Evolutionary conservation across 2,113 vertebrate genomes (phyloP).

Genomic region (Empidonax traillii): DNA sequence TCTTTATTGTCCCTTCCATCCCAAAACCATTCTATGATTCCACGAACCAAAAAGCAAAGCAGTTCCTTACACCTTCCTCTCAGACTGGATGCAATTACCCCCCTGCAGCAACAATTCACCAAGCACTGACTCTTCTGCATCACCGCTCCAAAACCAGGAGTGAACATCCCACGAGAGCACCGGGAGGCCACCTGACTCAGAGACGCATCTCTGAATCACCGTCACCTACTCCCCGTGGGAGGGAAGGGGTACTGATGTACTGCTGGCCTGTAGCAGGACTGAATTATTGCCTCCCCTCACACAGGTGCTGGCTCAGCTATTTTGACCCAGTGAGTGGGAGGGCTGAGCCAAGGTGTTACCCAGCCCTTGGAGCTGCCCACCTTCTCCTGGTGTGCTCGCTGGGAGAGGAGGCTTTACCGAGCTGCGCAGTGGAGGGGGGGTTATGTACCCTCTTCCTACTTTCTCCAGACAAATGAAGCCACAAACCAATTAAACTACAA

Average conservation of each 20-base stretch:
- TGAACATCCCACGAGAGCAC: neutral
- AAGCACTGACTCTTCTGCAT: neutral
- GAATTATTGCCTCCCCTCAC: neutral
- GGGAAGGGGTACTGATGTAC: neutral
- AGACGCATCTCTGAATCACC: slow-evolving; percentile 35
- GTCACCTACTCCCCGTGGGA: slow-evolving; percentile 40
- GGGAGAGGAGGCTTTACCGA: neutral
- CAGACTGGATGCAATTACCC: neutral
- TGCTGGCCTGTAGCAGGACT: neutral
- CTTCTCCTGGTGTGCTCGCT: neutral
- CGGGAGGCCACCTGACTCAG: slow-evolving; percentile 42
- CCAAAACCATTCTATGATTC: neutral
- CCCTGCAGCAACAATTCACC: neutral
- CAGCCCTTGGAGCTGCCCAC: slow-evolving; percentile 5
- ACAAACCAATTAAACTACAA: neutral
- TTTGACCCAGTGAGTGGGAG: neutral
- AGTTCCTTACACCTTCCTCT: neutral
- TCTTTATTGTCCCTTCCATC: neutral
- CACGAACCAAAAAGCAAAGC: neutral
- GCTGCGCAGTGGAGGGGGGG: neutral
- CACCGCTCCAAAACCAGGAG: neutral
- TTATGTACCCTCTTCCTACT: neutral
- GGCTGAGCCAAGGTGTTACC: slow-evolving; percentile 24
- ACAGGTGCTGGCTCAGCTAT: slow-evolving; percentile 38
- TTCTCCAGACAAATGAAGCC: neutral